Conservation (phyloP, 2,888 invertebrate genomes). For the Lithophane ornitopus region DNA sequence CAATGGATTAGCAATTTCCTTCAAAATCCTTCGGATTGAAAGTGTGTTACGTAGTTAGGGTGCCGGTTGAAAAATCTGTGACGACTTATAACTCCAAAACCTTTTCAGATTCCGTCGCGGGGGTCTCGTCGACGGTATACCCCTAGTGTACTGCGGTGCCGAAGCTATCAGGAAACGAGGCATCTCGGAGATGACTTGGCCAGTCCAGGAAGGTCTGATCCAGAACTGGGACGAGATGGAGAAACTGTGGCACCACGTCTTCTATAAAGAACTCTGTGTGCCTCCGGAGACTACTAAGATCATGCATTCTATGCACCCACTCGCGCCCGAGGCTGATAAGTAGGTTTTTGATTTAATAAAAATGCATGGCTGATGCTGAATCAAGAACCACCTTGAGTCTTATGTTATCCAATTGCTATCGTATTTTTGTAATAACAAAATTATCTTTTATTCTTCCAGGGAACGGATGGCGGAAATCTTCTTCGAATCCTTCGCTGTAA, state of each 20-base stretch:
- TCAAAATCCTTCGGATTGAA: neutral
- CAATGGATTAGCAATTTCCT: neutral
- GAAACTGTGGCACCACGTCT: conserved; percentile 96
- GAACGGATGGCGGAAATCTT: conserved; percentile 91
- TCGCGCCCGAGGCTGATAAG: conserved; percentile 94
- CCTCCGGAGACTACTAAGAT: conserved; percentile 96
- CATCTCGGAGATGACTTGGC: conserved; percentile 92
- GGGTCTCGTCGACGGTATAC: conserved; percentile 76
- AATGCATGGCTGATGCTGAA: neutral
- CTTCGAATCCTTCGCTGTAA: conserved; percentile 91
- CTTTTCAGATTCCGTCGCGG: conserved; percentile 73
- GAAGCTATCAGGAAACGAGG: conserved; percentile 90
- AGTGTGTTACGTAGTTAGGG: neutral
- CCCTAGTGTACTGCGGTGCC: conserved; percentile 90
- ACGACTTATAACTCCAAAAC: neutral
- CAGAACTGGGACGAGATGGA: conserved; percentile 97
- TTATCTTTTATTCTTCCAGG: conserved; percentile 77
- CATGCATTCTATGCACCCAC: conserved; percentile 95
- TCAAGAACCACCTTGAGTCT: neutral
- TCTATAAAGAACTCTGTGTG: conserved; percentile 95
- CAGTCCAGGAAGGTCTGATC: conserved; percentile 94
- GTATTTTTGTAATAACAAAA: neutral
- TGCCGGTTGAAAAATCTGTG: neutral
- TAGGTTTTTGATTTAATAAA: conserved; percentile 53
- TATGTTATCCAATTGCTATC: neutral